Evolutionary conservation across 2,113 vertebrate genomes (phyloP), one percentile per base, ranked within the genome.

Genomic region (Protobothrops flavoviridis): DNA sequence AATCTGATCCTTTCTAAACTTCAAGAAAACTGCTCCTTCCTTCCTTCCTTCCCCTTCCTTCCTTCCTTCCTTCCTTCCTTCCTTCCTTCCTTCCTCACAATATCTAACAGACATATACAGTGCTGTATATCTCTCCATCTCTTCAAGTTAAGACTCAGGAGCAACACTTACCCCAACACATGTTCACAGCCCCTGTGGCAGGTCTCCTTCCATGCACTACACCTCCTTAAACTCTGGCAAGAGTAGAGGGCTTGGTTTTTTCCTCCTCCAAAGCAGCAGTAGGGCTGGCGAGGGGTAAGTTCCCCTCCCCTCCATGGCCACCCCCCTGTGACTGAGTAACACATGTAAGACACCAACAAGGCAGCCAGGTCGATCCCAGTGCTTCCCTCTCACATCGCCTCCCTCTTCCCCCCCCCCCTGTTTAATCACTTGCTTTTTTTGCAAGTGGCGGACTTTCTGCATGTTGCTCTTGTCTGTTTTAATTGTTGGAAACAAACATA

Each of bases 131-230:
- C 43, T 89, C 13, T 33, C 11, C 39, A 39, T 17, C 59, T 17
- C 21, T n/a, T n/a, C 33, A 26, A 33, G 50, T 93, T 59, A 90
- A 33, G 45, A 86, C 13, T 52, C 95, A 50, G 90, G 90, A 95
- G 94, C 91, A 17, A 96, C 95, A 97, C 97, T 97, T 96, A 97
- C 97, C 96, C 93, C 50, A 85, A 94, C 86, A 93, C 94, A 21
- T 10, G 87, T 29, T 94, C 95, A 90, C 94, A 13, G 59, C 94
- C 92, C 81, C 89, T 39, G 50, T 26, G 92, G 92, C 92, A 93
- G 50, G 85, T 39, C 39, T 93, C 95, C 92, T 92, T 95, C 12
- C n/a, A 93, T 17, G 93, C 88, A 92, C 88, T 59, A 93, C 59
- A 52, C 52, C 89, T 92, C 93, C 88, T 87, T 90, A 91, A 93